phyloP scores from a whole-genome alignment of 64 coral and sea anemone genomes.

The Dendronephthya gigantea region DNA sequence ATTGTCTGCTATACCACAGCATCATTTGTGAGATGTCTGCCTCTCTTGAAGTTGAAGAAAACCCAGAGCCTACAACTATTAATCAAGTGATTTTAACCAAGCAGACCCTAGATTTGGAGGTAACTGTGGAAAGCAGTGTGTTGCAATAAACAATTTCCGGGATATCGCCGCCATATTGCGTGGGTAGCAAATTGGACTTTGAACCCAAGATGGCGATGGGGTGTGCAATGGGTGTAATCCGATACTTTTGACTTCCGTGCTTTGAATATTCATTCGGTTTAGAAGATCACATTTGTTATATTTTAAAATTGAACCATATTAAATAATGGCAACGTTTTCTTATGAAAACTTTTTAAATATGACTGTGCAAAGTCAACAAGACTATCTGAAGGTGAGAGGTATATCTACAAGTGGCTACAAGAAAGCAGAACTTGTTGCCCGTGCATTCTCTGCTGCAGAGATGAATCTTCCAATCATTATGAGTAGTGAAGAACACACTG shows the following conservation, averaged over 20 bases:
- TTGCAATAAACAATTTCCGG: conserved; percentile 1
- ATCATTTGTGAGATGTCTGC: too few relatives aligned
- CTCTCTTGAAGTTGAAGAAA: too few relatives aligned
- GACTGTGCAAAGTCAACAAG: conserved; percentile 5
- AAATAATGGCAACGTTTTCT: conserved; percentile 16
- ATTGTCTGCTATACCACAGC: too few relatives aligned
- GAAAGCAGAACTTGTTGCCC: conserved; percentile 34
- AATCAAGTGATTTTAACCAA: too few relatives aligned
- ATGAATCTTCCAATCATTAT: conserved; percentile 20
- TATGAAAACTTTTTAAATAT: conserved; percentile 40
- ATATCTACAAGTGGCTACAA: conserved; percentile 20
- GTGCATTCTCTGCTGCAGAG: conserved; percentile 26
- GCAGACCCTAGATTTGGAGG: too few relatives aligned
- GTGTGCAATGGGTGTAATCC: not conserved
- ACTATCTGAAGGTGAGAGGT: conserved; percentile 39
- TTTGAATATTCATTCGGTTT: not conserved
- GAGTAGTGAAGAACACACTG: conserved; percentile 25
- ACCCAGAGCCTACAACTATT: too few relatives aligned
- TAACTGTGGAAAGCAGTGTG: too few relatives aligned
- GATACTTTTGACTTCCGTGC: not conserved
- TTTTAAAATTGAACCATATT: not conserved
- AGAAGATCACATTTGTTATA: not conserved
- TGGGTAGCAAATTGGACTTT: conserved; percentile 7
- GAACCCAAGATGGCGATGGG: not conserved
- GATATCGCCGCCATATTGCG: not conserved